These are phyloP conservation scores for Oscheius sp. DNA, from an alignment of 2,888 invertebrate species.

Conservation along the genomic window DNA sequence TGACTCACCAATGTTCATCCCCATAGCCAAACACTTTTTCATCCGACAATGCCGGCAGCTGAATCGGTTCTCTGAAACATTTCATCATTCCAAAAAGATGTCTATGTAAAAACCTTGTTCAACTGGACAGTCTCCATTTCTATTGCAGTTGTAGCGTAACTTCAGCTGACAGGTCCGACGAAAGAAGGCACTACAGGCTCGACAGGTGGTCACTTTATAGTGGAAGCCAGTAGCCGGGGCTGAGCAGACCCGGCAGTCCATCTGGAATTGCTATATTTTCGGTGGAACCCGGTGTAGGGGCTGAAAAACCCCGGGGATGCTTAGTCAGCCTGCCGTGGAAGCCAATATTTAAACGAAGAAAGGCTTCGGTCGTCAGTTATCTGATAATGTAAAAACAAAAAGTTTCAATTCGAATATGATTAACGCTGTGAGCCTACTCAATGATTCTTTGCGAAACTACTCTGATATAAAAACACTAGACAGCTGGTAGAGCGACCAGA, in stretches of 20 bases:
- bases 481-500: too few species aligned
- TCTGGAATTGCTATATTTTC: neutral
- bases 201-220: neutral
- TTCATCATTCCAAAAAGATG: neutral
- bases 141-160: neutral
- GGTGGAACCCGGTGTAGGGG: too few species aligned
- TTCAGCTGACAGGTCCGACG: slow-evolving; percentile 4
- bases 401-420: too few species aligned
- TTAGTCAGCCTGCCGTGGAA: too few species aligned
- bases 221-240: neutral
- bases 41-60: neutral
- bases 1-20: neutral
- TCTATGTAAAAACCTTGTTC: neutral
- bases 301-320: too few species aligned
- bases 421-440: too few species aligned
- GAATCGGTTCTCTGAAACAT: slow-evolving; percentile 4
- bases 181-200: slow-evolving; percentile 15
- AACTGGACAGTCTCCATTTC: slow-evolving; percentile 5
- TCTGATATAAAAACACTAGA: too few species aligned
- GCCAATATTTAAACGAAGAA: too few species aligned
- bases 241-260: slow-evolving; percentile 14
- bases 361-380: too few species aligned
- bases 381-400: too few species aligned
- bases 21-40: slow-evolving; percentile 1
- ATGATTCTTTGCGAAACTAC: too few species aligned